phyloP scores from a whole-genome alignment of 1,140 invertebrate species.

The Dinoponera quadriceps region DNA sequence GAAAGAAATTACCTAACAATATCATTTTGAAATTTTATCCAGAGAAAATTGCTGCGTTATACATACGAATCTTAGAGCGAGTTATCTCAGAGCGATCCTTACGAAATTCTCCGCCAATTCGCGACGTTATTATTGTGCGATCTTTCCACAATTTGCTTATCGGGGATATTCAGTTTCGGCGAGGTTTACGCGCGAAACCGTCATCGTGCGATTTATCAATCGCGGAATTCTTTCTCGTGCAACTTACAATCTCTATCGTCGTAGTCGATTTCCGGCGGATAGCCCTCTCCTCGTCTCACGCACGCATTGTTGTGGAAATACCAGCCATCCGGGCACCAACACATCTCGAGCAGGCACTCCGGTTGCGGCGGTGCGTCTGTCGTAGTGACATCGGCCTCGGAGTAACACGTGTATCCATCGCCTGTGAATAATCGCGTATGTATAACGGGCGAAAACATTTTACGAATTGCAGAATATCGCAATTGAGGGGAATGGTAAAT shows the following conservation, averaged over 20 bases:
- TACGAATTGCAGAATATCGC: conserved; percentile 26
- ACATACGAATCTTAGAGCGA: no score
- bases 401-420: conserved; percentile 89
- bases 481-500: conserved; percentile 7
- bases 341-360: conserved; percentile 84
- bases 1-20: no score
- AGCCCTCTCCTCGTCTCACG: conserved; percentile 69
- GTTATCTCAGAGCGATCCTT: no score
- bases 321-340: conserved; percentile 86
- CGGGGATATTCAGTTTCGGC: neutral
- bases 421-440: conserved; percentile 82
- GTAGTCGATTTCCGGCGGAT: conserved; percentile 49
- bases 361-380: conserved; percentile 80
- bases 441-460: conserved; percentile 47
- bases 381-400: conserved; percentile 80
- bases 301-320: conserved; percentile 78
- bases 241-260: conserved; percentile 75
- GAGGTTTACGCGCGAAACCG: neutral
- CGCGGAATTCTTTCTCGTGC: neutral
- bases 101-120: no score
- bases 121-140: no score
- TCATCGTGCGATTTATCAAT: neutral
- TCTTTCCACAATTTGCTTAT: no score
- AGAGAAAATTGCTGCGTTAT: neutral
- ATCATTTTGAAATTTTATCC: no score